These are phyloP conservation scores for Macropodus opercularis DNA, from an alignment of 2,797 vertebrate genomes.

Conservation along the genomic window DNA sequence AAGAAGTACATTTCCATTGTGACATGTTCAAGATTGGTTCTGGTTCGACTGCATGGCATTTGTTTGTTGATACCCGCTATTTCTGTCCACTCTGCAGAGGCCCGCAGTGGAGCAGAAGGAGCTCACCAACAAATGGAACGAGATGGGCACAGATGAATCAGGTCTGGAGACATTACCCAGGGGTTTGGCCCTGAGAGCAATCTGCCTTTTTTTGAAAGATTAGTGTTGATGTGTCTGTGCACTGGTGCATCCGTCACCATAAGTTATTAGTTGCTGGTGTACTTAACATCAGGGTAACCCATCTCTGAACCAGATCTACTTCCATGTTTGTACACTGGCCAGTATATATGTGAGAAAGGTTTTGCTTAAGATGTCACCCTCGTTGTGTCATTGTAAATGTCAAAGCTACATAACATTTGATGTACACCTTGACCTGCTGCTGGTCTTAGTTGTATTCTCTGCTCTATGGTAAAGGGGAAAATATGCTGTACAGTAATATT, in stretches of 20 bases:
- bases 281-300: conserved; percentile 18
- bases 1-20: background rate
- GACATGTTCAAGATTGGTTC: background rate
- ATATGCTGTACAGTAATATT: background rate
- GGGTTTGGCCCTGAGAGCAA: conserved; percentile 10
- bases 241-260: conserved; percentile 1
- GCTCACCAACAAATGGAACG: conserved; percentile 95
- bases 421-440: background rate
- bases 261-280: conserved; percentile 1
- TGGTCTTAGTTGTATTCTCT: background rate
- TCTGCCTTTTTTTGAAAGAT: conserved; percentile 46
- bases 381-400: too few species aligned
- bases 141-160: conserved; percentile 99
- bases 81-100: conserved; percentile 80
- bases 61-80: conserved; percentile 16
- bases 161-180: conserved; percentile 78
- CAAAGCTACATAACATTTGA: too few species aligned
- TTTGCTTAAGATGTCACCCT: background rate
- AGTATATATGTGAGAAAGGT: background rate
- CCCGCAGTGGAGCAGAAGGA: conserved; percentile 91
- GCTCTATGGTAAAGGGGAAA: background rate
- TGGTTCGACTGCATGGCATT: background rate
- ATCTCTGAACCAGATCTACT: conserved; percentile 25
- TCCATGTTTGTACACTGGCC: conserved; percentile 1
- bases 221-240: conserved; percentile 32